These are phyloP conservation scores for Fregata magnificens DNA, from an alignment of 2,113 vertebrate species.

Conservation along the genomic window DNA sequence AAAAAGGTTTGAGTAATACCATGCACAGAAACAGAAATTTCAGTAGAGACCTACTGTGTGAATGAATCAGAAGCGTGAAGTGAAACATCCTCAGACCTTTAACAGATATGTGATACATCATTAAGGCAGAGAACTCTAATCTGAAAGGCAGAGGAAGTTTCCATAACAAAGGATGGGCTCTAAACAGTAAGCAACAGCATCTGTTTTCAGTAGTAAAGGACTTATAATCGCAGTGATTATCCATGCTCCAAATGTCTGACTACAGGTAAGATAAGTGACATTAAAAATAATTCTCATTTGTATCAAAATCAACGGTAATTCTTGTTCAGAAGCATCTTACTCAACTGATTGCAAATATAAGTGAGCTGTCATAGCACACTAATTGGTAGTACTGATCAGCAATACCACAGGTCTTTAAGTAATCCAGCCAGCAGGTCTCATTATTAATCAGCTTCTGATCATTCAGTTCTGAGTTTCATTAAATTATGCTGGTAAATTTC, in stretches of 20 bases:
- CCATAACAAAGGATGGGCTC: background rate
- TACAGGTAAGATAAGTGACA: background rate
- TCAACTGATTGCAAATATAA: background rate
- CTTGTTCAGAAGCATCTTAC: background rate
- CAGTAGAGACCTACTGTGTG: background rate
- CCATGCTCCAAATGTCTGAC: background rate
- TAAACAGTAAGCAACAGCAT: background rate
- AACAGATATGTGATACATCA: background rate
- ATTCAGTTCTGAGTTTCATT: background rate
- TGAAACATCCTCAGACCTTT: background rate
- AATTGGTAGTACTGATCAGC: background rate
- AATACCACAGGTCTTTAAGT: background rate
- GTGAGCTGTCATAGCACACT: background rate
- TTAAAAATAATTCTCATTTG: background rate
- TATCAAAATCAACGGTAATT: background rate
- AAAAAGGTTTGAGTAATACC: background rate
- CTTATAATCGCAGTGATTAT: background rate
- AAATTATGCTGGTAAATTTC: background rate
- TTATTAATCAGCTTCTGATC: background rate
- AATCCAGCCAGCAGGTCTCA: background rate
- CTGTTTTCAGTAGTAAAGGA: background rate
- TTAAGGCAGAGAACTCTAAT: background rate
- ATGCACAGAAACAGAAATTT: background rate
- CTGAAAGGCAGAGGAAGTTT: background rate
- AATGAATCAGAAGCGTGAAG: constrained; percentile 20